A percentile compares a stretch with the other conserved stretches of the same genome.
phyloP scores from a whole-genome alignment of 2,113 vertebrate genomes.

The Elephas maximus region DNA sequence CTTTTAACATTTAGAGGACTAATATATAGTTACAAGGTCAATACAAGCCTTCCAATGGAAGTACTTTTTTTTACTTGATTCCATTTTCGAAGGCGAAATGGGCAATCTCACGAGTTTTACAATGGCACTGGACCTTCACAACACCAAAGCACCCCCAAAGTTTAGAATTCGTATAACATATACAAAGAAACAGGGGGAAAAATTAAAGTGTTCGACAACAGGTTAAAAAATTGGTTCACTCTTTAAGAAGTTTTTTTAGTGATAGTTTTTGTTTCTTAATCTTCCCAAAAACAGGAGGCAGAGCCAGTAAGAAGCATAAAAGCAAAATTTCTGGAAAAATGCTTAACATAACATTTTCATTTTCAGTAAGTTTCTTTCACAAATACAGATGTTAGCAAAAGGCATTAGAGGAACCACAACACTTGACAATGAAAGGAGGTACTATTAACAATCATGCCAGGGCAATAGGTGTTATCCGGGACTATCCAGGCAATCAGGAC shows the following conservation, averaged over 20 bases:
- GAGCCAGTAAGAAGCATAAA: conserved; percentile 71
- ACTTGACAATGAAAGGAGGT: background rate
- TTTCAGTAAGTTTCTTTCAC: conserved; percentile 82
- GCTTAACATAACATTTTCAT: conserved; percentile 78
- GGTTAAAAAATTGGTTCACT: conserved; percentile 76
- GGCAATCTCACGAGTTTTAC: conserved; percentile 67
- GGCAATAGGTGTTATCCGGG: background rate
- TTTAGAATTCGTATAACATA: conserved; percentile 77
- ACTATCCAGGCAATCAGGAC: background rate
- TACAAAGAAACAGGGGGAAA: conserved; percentile 69
- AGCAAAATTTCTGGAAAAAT: conserved; percentile 81
- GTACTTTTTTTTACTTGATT: conserved; percentile 85
- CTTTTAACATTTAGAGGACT: conserved; percentile 71
- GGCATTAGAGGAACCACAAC: conserved; percentile 64
- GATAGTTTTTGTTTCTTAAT: conserved; percentile 58
- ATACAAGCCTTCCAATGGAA: conserved; percentile 84
- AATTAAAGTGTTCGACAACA: conserved; percentile 76
- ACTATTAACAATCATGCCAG: background rate
- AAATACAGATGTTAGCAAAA: conserved; percentile 86
- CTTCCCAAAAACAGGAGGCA: conserved; percentile 73
- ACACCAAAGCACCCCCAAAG: conserved; percentile 79
- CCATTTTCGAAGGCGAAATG: conserved; percentile 83
- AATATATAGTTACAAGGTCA: conserved; percentile 72
- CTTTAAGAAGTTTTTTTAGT: background rate
- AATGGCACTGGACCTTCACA: conserved; percentile 68